A percentile compares a stretch with the other conserved stretches of the same genome.
phyloP scores from a whole-genome alignment of 2,888 invertebrate genomes.

The Apotomis capreana region DNA sequence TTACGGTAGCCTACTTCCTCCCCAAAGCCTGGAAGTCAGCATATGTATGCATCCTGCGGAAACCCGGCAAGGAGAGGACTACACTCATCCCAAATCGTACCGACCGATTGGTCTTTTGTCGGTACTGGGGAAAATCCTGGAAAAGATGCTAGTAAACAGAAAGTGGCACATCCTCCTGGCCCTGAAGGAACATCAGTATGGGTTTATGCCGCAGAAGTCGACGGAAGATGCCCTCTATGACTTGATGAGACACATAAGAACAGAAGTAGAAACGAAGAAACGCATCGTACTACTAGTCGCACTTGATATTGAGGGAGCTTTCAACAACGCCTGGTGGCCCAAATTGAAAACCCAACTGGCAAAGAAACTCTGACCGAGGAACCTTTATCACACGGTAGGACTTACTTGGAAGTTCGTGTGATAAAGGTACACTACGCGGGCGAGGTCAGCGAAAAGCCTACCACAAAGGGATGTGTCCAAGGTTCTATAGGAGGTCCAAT shows the following conservation, averaged over 20 bases:
- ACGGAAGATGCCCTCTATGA: constrained; percentile 19
- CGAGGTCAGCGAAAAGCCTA: too few relatives aligned
- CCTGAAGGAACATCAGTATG: background rate
- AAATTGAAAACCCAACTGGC: constrained; percentile 35
- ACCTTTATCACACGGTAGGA: constrained; percentile 11
- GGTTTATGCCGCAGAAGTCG: background rate
- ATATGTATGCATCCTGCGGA: too few relatives aligned
- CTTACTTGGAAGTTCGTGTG: constrained; percentile 23
- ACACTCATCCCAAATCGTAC: too few relatives aligned
- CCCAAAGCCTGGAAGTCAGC: too few relatives aligned
- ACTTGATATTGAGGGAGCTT: constrained; percentile 43
- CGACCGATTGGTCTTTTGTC: too few relatives aligned
- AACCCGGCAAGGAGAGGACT: too few relatives aligned
- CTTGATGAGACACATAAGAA: constrained; percentile 9
- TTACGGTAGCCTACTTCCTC: too few relatives aligned
- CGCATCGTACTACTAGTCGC: constrained; percentile 19
- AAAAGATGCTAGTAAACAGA: too few relatives aligned
- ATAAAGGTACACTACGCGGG: background rate
- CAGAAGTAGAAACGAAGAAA: constrained; percentile 13
- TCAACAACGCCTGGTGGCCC: constrained; percentile 49
- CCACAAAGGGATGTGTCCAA: too few relatives aligned
- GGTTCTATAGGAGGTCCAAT: too few relatives aligned
- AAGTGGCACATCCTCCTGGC: constrained; percentile 10
- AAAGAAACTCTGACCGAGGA: constrained; percentile 28
- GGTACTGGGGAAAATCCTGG: too few relatives aligned